phyloP scores from a whole-genome alignment of 2,797 vertebrate genomes.

The Glossophaga mutica region DNA sequence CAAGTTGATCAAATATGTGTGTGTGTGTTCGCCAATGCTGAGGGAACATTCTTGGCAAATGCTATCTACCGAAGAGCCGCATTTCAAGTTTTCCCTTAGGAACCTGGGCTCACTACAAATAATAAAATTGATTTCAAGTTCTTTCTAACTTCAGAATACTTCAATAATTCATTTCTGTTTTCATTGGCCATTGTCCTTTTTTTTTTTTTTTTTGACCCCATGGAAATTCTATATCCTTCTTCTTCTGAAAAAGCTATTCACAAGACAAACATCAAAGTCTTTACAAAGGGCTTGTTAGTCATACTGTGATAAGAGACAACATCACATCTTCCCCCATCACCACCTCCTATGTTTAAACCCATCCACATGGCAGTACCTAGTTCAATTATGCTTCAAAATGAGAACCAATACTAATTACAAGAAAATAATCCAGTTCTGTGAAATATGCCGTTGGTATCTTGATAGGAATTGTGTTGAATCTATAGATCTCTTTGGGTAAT shows the following conservation, averaged over 20 bases:
- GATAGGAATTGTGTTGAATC: neutral
- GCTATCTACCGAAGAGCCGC: neutral
- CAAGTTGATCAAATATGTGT: neutral
- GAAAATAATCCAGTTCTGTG: neutral
- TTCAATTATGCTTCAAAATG: neutral
- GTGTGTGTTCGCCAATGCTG: neutral
- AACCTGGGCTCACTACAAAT: neutral
- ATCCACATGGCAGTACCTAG: neutral
- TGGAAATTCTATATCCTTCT: neutral
- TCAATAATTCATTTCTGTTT: constrained; percentile 44
- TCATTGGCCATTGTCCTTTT: neutral
- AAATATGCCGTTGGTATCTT: neutral
- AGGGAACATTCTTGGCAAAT: neutral
- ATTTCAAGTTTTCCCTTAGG: neutral
- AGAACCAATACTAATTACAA: neutral
- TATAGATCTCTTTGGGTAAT: neutral
- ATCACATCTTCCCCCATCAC: neutral
- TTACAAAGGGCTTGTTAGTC: neutral
- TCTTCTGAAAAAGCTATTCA: constrained; percentile 23
- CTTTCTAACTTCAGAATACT: neutral
- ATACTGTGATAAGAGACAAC: neutral
- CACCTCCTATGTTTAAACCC: neutral
- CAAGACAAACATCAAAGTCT: neutral
- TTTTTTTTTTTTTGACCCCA: neutral
- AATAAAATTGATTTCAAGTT: constrained; percentile 33